Evolutionary conservation across 2,888 invertebrate species (phyloP).

Genomic region (Meiosimyza platycephala): DNA sequence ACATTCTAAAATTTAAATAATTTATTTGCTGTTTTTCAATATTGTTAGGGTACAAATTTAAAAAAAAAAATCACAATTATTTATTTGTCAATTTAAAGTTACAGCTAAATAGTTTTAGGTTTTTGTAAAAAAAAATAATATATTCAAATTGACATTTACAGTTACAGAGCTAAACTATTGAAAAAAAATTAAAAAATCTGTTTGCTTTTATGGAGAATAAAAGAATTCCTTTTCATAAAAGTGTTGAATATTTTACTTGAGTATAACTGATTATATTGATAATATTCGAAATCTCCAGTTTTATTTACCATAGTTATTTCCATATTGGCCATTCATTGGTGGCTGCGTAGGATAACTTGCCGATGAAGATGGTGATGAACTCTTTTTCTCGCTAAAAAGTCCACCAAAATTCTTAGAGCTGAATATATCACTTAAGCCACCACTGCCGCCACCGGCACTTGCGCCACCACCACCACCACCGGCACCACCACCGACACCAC

Average conservation of each 20-base stretch:
- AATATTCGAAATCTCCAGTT: background rate
- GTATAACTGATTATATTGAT: too few relatives aligned
- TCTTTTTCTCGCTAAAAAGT: constrained; percentile 63
- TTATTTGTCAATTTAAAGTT: constrained; percentile 18
- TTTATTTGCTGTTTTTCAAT: too few relatives aligned
- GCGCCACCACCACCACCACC: constrained; percentile 43
- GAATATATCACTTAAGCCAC: constrained; percentile 60
- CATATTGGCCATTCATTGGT: constrained; percentile 48
- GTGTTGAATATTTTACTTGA: too few relatives aligned
- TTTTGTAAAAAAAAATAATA: too few relatives aligned
- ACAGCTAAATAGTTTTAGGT: background rate
- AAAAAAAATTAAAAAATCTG: constrained; percentile 16
- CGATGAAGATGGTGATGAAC: constrained; percentile 36
- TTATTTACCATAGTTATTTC: constrained; percentile 44
- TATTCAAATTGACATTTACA: too few relatives aligned
- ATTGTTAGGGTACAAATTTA: too few relatives aligned
- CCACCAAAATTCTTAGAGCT: constrained; percentile 63
- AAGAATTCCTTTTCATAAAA: constrained; percentile 10
- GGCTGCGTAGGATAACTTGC: constrained; percentile 64
- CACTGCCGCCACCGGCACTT: constrained; percentile 45
- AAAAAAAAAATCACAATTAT: background rate
- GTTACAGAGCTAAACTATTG: too few relatives aligned
- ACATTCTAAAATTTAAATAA: too few relatives aligned
- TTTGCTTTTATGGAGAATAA: constrained; percentile 3
- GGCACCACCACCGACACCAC: constrained; percentile 48